Evolutionary conservation across 1,140 invertebrate species (phyloP).

Genomic region (Calliopsis andreniformis): DNA sequence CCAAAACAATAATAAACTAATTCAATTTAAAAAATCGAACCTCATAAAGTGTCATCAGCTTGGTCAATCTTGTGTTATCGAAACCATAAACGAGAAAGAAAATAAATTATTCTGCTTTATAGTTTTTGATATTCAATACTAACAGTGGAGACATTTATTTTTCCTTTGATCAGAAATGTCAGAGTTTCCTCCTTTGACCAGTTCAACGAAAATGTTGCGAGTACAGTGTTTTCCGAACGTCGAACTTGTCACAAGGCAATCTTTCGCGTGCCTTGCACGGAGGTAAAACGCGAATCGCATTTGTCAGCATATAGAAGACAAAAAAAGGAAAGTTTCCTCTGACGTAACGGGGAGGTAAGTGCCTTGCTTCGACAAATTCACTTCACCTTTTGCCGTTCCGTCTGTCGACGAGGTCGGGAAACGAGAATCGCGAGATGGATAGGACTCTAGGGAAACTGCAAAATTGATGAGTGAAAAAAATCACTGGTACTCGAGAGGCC

Average conservation of each 20-base stretch:
- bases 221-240: conserved; percentile 4
- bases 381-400: conserved; percentile 44
- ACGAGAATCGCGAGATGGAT: conserved; percentile 31
- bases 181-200: neutral
- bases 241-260: neutral
- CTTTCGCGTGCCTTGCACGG: neutral
- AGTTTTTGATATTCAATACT: no score
- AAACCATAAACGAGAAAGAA: no score
- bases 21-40: no score
- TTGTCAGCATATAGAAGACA: conserved; percentile 41
- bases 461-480: conserved; percentile 54
- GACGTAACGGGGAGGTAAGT: conserved; percentile 45
- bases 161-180: no score
- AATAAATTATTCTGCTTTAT: no score
- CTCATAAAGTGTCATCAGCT: no score
- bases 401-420: conserved; percentile 38
- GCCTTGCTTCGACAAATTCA: conserved; percentile 52
- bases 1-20: no score
- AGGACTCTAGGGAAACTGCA: conserved; percentile 32
- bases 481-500: neutral
- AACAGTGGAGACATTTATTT: no score
- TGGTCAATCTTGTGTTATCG: no score
- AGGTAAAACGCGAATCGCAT: conserved; percentile 36
- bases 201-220: neutral
- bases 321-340: neutral